Evolutionary conservation across 2,113 vertebrate genomes (phyloP), one percentile per base, ranked within the genome.

Genomic region (Deroptyus accipitrinus): DNA sequence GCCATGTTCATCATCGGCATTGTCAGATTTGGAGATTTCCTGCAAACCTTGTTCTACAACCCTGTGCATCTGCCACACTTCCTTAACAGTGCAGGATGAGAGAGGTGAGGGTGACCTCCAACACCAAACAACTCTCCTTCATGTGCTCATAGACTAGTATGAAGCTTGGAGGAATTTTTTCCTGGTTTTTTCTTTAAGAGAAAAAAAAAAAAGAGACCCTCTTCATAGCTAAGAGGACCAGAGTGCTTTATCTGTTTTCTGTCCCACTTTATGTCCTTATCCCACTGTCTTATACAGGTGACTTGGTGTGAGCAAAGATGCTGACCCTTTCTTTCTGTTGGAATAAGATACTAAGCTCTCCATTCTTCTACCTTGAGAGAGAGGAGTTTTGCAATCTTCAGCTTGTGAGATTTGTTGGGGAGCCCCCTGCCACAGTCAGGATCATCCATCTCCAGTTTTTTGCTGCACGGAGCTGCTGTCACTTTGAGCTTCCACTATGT

Each of bases 1-100:
- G 33, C 30, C 33, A 8, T 10, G 44, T 14, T 79, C 33, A 7
- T 51, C 35, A 3, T 1, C 39, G 74, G 20, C 20, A 9, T 8
- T 62, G 44, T 42, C 6, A 24, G 67, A 24, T 73, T 67, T 70
- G 46, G 24, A 30, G 30, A 5, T 23, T 72, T 86, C 89, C 67
- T 51, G 25, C 46, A 51, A 76, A 76, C 46, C 20, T 79, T 44
- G 44, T 69, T 33, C 13, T 66, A 19, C 9, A 17, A 24, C 7
- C 41, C 12, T 18, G 8, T 42, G 23, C 1, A 1, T 75, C 77
- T 83, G 55, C 12, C 33, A 17, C 2, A 0, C 16, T 67, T 79
- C 35, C 28, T 9, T 1, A 0, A 0, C 0, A 2, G 35, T 9
- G 39, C 46, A 31, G 24, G 27, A 25, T n/a, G 33, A 59, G 33